Conservation (phyloP, 1,140 invertebrate species). For the Drosophila eugracilis region DNA sequence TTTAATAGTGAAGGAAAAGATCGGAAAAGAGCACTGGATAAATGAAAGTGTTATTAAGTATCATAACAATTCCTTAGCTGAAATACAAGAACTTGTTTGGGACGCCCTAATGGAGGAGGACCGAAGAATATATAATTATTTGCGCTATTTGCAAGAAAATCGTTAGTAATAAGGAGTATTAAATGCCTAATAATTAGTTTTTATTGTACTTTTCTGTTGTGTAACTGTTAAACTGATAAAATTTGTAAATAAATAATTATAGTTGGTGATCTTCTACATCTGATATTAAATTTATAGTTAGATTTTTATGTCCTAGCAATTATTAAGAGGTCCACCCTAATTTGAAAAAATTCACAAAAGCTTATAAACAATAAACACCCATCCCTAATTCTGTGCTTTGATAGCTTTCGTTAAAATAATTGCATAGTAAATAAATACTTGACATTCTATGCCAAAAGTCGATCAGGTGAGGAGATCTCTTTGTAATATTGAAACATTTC, state of each 20-base stretch:
- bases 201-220: too few relatives aligned
- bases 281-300: too few relatives aligned
- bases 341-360: background rate
- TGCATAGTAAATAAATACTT: constrained; percentile 8
- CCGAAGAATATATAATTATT: background rate
- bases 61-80: background rate
- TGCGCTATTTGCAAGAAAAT: background rate
- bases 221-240: too few relatives aligned
- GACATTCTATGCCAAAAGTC: background rate
- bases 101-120: background rate
- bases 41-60: constrained; percentile 2
- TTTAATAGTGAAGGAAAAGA: background rate
- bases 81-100: background rate
- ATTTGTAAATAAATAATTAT: too few relatives aligned
- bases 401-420: background rate
- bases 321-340: constrained; percentile 7
- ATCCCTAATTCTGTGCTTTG: constrained; percentile 22
- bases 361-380: background rate
- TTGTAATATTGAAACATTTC: background rate
- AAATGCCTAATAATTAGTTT: too few relatives aligned
- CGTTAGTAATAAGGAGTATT: too few relatives aligned
- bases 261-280: too few relatives aligned
- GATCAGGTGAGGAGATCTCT: background rate
- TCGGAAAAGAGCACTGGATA: constrained; percentile 1
- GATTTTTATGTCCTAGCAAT: too few relatives aligned